Evolutionary conservation across 2,113 vertebrate species (phyloP), one percentile per base, ranked within the genome.

Genomic region (Eulemur macaco): DNA sequence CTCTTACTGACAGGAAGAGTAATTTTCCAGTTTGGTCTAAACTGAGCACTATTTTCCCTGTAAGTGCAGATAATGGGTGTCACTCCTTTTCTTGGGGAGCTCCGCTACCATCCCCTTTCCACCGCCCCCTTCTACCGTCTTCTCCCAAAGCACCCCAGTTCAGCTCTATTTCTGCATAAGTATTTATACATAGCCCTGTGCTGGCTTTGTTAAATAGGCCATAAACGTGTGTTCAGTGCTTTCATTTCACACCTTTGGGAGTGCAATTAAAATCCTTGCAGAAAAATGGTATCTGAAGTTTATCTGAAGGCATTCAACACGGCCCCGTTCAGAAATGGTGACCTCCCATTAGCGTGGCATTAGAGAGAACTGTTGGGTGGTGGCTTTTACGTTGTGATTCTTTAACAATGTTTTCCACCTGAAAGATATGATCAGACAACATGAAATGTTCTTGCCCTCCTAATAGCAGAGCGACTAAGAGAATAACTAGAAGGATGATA

Each of bases 401-500:
- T 78, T 76, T 45, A 85, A 69, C 0, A 2, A 85, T 74, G 37
- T 82, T 93, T 95, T 95, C 80, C 60, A 73, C 39, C 42, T n/a
- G 42, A 89, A 91, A 82, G 92, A 93, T 91, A 80, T 25, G 83
- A 95, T 86, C 74, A 45, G 78, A 29, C 68, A 83, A 52, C 96
- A 89, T 83, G 76, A 94, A 93, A 89, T 18, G 63, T 82, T 89
- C 54, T 93, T 91, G 73, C 73, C 21, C 63, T 93, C 37, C 78
- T 91, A 74, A 95, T 85, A 82, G 93, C 85, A 82, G 91, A 86
- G 45, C 82, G 86, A 91, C 78, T 86, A 93, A 96, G 1, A 96
- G 86, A 89, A 63, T 74, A 93, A 86, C 45, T 52, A 60, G 74
- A 76, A 89, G n/a, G 50, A 74, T 92, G 93, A 89, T 86, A 96